These are phyloP conservation scores for Lutjanus argentimaculatus DNA, from an alignment of 2,797 vertebrate species.

Conservation along the genomic window DNA sequence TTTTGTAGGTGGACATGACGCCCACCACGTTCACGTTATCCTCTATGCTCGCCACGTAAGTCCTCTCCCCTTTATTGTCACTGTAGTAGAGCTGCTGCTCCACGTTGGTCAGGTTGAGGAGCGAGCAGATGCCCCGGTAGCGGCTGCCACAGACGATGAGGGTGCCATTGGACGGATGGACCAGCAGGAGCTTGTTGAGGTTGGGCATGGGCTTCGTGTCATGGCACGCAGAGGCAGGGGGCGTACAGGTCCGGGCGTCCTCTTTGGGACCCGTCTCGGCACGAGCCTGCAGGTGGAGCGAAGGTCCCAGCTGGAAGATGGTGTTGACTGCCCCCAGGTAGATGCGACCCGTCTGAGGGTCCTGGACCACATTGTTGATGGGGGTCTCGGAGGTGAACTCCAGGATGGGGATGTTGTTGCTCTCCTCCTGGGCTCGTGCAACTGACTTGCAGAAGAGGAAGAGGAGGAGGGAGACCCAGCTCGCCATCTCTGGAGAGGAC, in stretches of 20 bases:
- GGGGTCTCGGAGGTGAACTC: conserved; percentile 74
- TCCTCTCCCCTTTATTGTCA: conserved; percentile 93
- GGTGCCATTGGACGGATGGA: conserved; percentile 86
- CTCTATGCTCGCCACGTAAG: conserved; percentile 96
- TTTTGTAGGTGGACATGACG: conserved; percentile 87
- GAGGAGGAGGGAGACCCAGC: conserved; percentile 82
- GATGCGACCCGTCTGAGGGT: conserved; percentile 88
- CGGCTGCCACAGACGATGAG: conserved; percentile 95
- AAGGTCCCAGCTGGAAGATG: conserved; percentile 89
- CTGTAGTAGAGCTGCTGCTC: conserved; percentile 89
- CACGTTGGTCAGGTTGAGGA: conserved; percentile 90
- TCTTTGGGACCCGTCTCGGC: conserved; percentile 88
- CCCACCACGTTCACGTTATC: conserved; percentile 93
- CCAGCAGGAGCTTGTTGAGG: conserved; percentile 93
- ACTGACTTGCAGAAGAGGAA: conserved; percentile 67
- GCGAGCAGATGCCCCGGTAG: conserved; percentile 95
- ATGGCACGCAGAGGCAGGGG: conserved; percentile 82
- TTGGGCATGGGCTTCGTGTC: conserved; percentile 90
- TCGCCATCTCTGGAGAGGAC: conserved; percentile 84
- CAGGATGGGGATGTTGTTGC: conserved; percentile 24
- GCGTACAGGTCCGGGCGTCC: conserved; percentile 80
- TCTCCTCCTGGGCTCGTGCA: conserved; percentile 58
- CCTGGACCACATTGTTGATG: conserved; percentile 87
- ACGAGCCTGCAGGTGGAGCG: conserved; percentile 80
- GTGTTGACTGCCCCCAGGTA: conserved; percentile 93